phyloP scores from a whole-genome alignment of 2,797 vertebrate species.

The Rhadinocentrus ornatus region DNA sequence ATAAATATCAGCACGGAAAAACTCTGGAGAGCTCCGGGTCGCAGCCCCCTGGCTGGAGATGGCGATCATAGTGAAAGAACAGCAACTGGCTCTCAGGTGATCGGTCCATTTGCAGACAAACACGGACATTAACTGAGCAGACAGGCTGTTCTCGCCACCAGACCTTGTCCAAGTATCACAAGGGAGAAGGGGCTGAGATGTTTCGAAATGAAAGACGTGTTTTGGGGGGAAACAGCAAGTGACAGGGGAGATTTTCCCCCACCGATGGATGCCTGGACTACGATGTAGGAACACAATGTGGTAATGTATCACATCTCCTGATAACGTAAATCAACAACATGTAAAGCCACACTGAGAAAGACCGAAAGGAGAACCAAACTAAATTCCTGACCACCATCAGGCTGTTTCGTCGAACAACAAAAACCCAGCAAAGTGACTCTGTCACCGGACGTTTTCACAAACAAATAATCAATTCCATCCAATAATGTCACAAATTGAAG shows the following conservation, averaged over 20 bases:
- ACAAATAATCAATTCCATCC: constrained; percentile 44
- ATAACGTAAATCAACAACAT: constrained; percentile 66
- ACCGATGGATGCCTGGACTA: constrained; percentile 18
- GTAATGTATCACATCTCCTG: constrained; percentile 72
- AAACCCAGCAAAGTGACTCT: constrained; percentile 15
- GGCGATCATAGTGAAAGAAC: constrained; percentile 65
- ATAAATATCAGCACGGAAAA: constrained; percentile 55
- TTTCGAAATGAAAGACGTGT: constrained; percentile 25
- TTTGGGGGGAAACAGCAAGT: constrained; percentile 30
- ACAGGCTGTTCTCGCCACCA: constrained; percentile 2
- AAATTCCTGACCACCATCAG: constrained; percentile 56
- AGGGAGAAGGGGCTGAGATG: background rate
- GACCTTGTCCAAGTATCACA: background rate
- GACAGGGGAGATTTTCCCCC: constrained; percentile 36
- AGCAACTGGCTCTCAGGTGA: constrained; percentile 73
- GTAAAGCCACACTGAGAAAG: constrained; percentile 19
- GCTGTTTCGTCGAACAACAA: constrained; percentile 18
- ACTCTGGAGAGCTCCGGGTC: constrained; percentile 71
- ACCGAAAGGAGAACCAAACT: constrained; percentile 51
- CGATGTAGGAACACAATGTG: constrained; percentile 66
- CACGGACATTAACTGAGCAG: constrained; percentile 26
- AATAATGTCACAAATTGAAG: constrained; percentile 46
- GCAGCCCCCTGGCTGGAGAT: constrained; percentile 51
- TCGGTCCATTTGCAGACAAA: constrained; percentile 38
- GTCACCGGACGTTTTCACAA: background rate